Evolutionary conservation across 30 jellyfish, hydroid and myxozoan genomes (phyloP).

Genomic region (Hydractinia echinata): DNA sequence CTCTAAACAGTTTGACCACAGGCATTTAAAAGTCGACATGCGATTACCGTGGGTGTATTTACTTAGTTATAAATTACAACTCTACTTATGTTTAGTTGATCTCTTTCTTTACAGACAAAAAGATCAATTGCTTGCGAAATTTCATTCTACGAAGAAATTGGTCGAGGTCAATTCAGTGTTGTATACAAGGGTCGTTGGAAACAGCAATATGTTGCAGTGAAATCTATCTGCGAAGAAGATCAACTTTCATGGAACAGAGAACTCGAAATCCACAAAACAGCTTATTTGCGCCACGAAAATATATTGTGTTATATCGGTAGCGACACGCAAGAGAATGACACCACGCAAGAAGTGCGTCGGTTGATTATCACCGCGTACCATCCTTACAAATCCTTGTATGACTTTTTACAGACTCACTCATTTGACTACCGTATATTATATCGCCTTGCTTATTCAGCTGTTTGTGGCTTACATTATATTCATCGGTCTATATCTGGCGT

Average conservation of each 20-base stretch:
- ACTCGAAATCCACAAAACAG: constrained; percentile 80
- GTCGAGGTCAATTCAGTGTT: constrained; percentile 83
- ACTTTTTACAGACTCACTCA: constrained; percentile 71
- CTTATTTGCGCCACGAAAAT: constrained; percentile 80
- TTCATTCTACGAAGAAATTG: constrained; percentile 60
- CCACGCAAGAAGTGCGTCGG: constrained; percentile 39
- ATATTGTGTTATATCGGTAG: constrained; percentile 93
- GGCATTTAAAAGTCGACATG: too few relatives aligned
- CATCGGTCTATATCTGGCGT: constrained; percentile 83
- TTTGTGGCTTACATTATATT: constrained; percentile 77
- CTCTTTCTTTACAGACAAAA: constrained; percentile 48
- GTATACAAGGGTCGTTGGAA: constrained; percentile 87
- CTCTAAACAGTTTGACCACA: too few relatives aligned
- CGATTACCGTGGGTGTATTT: too few relatives aligned
- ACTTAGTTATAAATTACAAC: too few relatives aligned
- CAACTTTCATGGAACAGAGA: constrained; percentile 88
- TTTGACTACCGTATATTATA: constrained; percentile 63
- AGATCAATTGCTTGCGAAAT: constrained; percentile 89
- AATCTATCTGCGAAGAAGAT: constrained; percentile 50
- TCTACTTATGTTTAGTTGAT: neutral
- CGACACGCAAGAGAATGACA: constrained; percentile 40
- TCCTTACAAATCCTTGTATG: constrained; percentile 70
- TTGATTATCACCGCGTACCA: constrained; percentile 79
- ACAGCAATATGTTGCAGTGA: constrained; percentile 85
- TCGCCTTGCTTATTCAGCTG: constrained; percentile 77